These are phyloP conservation scores for Noturus placidus DNA, from an alignment of 2,113 vertebrate genomes.

Conservation along the genomic window DNA sequence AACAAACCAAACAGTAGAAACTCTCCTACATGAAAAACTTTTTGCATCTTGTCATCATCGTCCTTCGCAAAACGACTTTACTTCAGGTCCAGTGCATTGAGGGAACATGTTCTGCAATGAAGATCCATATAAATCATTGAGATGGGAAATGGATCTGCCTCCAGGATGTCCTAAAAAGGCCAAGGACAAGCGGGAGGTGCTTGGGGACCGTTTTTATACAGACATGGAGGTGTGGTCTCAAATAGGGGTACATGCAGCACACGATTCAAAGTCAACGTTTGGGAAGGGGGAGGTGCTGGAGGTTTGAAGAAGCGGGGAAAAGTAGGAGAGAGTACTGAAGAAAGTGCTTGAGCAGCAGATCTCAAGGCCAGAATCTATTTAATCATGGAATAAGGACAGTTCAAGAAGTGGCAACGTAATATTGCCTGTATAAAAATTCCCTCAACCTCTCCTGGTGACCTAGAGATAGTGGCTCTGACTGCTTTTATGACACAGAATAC, in stretches of 20 bases:
- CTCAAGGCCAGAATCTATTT: conserved; percentile 70
- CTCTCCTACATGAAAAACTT: conserved; percentile 26
- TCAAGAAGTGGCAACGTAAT: conserved; percentile 57
- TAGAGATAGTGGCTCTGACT: conserved; percentile 35
- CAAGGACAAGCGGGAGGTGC: conserved; percentile 53
- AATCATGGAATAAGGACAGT: conserved; percentile 66
- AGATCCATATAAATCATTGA: conserved; percentile 64
- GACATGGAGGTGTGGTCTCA: conserved; percentile 44
- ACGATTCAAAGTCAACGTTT: conserved; percentile 56
- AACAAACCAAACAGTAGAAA: neutral
- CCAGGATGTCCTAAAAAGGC: conserved; percentile 61
- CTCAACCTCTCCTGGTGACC: conserved; percentile 49
- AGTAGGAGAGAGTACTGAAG: conserved; percentile 33
- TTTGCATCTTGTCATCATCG: conserved; percentile 26
- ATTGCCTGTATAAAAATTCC: conserved; percentile 58
- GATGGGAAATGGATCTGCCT: conserved; percentile 52
- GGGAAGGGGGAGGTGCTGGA: conserved; percentile 40
- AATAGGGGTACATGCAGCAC: conserved; percentile 46
- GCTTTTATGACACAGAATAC: conserved; percentile 57
- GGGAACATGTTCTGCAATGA: conserved; percentile 53
- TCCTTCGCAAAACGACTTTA: conserved; percentile 39
- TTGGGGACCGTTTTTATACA: conserved; percentile 16
- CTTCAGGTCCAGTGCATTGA: conserved; percentile 47
- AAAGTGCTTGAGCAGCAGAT: conserved; percentile 66
- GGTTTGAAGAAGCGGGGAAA: conserved; percentile 29